A percentile compares a stretch with the other conserved stretches of the same genome.
Evolutionary conservation across 2,888 invertebrate species (phyloP).

Genomic region (Brachynemurus nebulosus): DNA sequence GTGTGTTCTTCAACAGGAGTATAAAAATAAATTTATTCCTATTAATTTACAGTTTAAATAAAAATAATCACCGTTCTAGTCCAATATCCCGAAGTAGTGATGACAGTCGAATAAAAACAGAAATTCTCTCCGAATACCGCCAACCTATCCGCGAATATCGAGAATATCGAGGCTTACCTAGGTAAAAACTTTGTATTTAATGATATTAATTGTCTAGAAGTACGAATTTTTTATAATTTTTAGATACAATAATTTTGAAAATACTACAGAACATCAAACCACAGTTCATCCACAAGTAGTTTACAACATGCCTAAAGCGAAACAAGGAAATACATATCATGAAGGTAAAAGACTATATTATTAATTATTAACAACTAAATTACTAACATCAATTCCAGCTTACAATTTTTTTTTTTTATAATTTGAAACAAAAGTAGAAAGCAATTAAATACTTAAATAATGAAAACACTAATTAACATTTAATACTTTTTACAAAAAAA

Average conservation of each 20-base stretch:
- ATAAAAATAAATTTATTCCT: slow-evolving; percentile 5
- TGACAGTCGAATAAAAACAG: slow-evolving; percentile 34
- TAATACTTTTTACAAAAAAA: no score
- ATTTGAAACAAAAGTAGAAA: no score
- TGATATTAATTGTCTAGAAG: not conserved
- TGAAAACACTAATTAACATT: no score
- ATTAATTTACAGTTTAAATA: no score
- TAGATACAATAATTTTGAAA: slow-evolving; percentile 18
- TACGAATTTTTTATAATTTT: no score
- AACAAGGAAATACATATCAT: slow-evolving; percentile 22
- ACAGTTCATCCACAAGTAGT: slow-evolving; percentile 43
- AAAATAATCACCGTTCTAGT: slow-evolving; percentile 16
- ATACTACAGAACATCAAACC: slow-evolving; percentile 27
- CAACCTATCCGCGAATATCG: slow-evolving; percentile 37
- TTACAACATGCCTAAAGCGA: slow-evolving; percentile 40
- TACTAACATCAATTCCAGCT: no score
- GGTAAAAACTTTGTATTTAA: not conserved
- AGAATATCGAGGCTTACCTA: slow-evolving; percentile 30
- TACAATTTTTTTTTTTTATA: no score
- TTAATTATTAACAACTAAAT: not conserved
- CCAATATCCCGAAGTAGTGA: slow-evolving; percentile 21
- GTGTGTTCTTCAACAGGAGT: no score
- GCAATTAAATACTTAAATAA: no score
- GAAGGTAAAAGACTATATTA: slow-evolving; percentile 2
- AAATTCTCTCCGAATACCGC: slow-evolving; percentile 41